Base-by-base conservation (phyloP, 1,140 invertebrate genomes). In the Drosophila serrata region DNA sequence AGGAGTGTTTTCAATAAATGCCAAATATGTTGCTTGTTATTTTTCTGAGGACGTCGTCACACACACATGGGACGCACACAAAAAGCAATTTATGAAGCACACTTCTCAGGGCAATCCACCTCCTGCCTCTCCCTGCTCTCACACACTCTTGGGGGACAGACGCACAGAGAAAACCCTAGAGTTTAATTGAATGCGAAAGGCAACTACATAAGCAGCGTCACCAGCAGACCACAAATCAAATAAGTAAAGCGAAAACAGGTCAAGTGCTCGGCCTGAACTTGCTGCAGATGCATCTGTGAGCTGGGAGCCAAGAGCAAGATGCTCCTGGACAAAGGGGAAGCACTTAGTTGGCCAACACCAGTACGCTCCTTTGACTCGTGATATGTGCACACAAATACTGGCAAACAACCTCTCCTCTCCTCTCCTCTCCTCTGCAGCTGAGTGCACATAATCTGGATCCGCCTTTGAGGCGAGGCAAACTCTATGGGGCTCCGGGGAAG, bases 261-360 rank as follows among this genome's bases (percentile, higher is more conserved):
- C 82, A 87, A 87, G 82, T 82, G 67, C 78, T 73, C 13, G 37
- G 78, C 46, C 81, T 79, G 79, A 87, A 88, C 84, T 82, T 79
- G 62, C 57, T 5, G 46, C 15, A 6, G 22, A 22, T 46, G 45
- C 22, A n/a, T 15, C 15, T 8, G 37, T 13, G 6, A 61, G 49
- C 15, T 43, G 59, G 46, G 4, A 37, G 40, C 40, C 37, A 33
- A 33, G 29, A 40, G 56, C 57, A 40, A 51, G 31, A 56, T 33
- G 51, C 51, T 62, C 37, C 53, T 42, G 43, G 57, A 72, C 43
- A 76, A 49, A 70, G 40, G 62, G 49, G 62, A 57, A 69, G 43
- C 51, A 59, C 37, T 57, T 53, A 77, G 64, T 70, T 61, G 56
- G 74, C 67, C 65, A 53, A 24, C 33, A 40, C 51, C 48, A 70